Percentiles rank a stretch among this genome's conserved stretches.
phyloP scores from a whole-genome alignment of 2,888 invertebrate genomes.

The Trissoscelio sp. region DNA sequence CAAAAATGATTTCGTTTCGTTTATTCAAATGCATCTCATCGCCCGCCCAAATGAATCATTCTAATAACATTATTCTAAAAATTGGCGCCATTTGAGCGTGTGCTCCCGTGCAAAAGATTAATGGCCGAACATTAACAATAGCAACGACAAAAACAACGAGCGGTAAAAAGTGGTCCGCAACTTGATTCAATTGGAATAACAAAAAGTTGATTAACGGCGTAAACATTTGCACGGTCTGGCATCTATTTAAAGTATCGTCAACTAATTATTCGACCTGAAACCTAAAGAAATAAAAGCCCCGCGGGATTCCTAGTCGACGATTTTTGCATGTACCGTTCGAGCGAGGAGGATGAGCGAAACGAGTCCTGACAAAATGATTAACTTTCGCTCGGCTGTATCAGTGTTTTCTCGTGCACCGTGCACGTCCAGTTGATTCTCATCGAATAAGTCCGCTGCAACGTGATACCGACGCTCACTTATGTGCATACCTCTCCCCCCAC shows the following conservation, averaged over 20 bases:
- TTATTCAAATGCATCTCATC: constrained; percentile 2
- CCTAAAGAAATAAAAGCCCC: constrained; percentile 6
- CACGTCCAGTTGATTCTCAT: constrained; percentile 64
- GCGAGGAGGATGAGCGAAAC: constrained; percentile 47
- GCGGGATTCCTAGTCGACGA: constrained; percentile 9
- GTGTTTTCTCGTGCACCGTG: constrained; percentile 63
- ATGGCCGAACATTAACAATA: constrained; percentile 12
- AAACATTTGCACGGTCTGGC: constrained; percentile 5
- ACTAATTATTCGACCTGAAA: constrained; percentile 33
- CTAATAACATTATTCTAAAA: background rate
- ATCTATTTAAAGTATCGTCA: constrained; percentile 21
- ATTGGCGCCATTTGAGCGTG: background rate
- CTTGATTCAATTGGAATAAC: constrained; percentile 1
- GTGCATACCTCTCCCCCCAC: background rate
- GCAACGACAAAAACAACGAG: constrained; percentile 1
- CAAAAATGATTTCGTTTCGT: background rate
- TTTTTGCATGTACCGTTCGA: constrained; percentile 45
- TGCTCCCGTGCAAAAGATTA: constrained; percentile 8
- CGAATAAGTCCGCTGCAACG: constrained; percentile 60
- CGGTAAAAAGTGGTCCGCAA: background rate
- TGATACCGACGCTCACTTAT: constrained; percentile 55
- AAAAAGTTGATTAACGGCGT: constrained; percentile 21
- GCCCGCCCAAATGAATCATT: background rate
- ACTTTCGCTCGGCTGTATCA: constrained; percentile 58
- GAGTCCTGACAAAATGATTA: constrained; percentile 65